Evolutionary conservation across 2,113 vertebrate species (phyloP), one percentile per base, ranked within the genome.

Genomic region (Propithecus coquereli): DNA sequence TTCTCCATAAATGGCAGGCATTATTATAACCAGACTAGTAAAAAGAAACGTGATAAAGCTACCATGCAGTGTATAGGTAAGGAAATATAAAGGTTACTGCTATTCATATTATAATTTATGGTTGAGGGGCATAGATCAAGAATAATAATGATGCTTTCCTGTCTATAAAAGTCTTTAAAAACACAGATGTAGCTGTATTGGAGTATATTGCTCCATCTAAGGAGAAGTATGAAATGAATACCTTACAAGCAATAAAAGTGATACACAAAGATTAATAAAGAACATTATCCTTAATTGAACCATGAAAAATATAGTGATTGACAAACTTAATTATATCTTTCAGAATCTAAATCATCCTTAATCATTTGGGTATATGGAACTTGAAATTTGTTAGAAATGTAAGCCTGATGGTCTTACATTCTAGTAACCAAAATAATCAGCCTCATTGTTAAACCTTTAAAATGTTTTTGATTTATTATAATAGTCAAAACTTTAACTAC

Each of bases 81-180:
- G 91, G 66, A 96, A 95, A 94, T 0, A 0, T 59, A 97, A 98
- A 97, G 68, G 6, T 97, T 97, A 63, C 63, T 86, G 37, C 89
- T 81, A 80, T 86, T 98, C 50, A 59, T 54, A 54, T 18, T 54
- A 54, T 95, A 96, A 91, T 96, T 98, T 90, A 98, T 97, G 83
- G 16, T 54, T 71, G 43, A 93, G 50, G 43, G 83, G 25, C 87
- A 87, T 82, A 88, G 37, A 97, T 97, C 63, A 97, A 87, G 88
- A 89, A 94, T 89, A 94, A 93, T 95, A 83, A 96, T 92, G 65
- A 89, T 71, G n/a, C n/a, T 85, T 86, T 94, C 27, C 73, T 89
- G 12, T 82, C 32, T 88, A 84, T 45, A 59, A 71, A 77, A 88
- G 34, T 90, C 80, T 95, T 93, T 43, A 71, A 89, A 86, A 66